Percentiles rank a stretch among this genome's conserved stretches.
Evolutionary conservation across 2,113 vertebrate species (phyloP).

Genomic region (Crotalus helleri): DNA sequence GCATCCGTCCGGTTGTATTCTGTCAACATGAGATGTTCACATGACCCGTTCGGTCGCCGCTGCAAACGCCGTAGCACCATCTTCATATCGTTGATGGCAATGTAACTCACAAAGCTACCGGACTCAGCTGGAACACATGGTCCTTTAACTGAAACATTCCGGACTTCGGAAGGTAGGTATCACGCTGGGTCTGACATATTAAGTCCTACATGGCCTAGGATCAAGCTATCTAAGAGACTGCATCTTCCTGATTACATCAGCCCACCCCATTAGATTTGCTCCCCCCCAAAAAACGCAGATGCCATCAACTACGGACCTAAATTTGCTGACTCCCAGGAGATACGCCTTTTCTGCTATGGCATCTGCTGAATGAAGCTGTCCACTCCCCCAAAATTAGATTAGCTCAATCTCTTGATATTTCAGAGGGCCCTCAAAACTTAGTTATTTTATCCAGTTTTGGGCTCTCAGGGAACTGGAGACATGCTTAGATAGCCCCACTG

Average conservation of each 20-base stretch:
- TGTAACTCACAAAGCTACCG: too few species aligned
- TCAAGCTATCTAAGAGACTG: background rate
- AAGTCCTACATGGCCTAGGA: background rate
- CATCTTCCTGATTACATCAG: background rate
- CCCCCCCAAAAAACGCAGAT: too few species aligned
- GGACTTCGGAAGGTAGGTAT: too few species aligned
- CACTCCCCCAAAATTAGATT: background rate
- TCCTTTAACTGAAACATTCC: too few species aligned
- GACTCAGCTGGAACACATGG: too few species aligned
- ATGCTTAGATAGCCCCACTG: background rate
- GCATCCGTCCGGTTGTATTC: too few species aligned
- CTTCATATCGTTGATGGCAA: too few species aligned
- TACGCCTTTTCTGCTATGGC: background rate
- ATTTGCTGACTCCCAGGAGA: background rate
- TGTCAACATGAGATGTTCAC: too few species aligned
- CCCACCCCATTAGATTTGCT: background rate
- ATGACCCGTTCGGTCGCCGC: too few species aligned
- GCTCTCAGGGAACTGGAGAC: background rate
- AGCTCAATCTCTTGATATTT: background rate
- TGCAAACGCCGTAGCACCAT: too few species aligned
- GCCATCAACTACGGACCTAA: background rate
- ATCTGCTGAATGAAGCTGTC: background rate
- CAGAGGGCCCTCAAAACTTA: background rate
- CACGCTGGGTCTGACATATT: background rate
- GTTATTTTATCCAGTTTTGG: background rate